A percentile compares a stretch with the other conserved stretches of the same genome.
These are phyloP conservation scores for Clarias batrachus DNA, from an alignment of 2,113 vertebrate species.

Conservation along the genomic window DNA sequence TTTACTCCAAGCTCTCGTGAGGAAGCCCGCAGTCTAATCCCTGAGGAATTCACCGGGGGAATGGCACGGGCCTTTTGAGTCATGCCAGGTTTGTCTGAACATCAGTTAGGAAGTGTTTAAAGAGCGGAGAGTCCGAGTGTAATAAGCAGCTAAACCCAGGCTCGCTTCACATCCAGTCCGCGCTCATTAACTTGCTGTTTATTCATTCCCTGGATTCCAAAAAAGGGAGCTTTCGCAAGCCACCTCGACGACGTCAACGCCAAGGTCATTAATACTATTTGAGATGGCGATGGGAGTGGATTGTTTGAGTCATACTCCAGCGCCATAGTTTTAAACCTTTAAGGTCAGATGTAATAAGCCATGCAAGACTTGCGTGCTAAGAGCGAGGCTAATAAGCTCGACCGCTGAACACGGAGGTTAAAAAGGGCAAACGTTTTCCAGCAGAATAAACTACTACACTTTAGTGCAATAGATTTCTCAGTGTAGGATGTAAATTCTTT, in stretches of 20 bases:
- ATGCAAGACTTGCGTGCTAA: background rate
- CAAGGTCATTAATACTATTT: conserved; percentile 6
- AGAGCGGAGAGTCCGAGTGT: conserved; percentile 24
- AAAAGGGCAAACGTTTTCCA: background rate
- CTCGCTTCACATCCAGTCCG: conserved; percentile 6
- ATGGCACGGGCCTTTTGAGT: conserved; percentile 9
- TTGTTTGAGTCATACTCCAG: conserved; percentile 7
- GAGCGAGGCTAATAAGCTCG: background rate
- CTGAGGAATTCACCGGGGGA: background rate
- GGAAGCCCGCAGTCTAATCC: background rate
- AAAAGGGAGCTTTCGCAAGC: conserved; percentile 12
- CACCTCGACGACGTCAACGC: background rate
- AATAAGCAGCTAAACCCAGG: conserved; percentile 22
- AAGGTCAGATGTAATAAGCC: conserved; percentile 20
- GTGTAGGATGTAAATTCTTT: background rate
- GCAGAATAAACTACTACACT: background rate
- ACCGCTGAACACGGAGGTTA: background rate
- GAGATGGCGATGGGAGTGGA: conserved; percentile 17
- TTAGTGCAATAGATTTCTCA: background rate
- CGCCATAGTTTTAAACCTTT: background rate
- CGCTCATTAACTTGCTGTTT: conserved; percentile 8
- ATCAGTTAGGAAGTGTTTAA: conserved; percentile 22
- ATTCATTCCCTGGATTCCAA: conserved; percentile 33
- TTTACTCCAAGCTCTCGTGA: background rate
- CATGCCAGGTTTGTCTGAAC: conserved; percentile 28